Base-by-base conservation (phyloP, 2,113 vertebrate genomes). In the Corythornis vintsioides region DNA sequence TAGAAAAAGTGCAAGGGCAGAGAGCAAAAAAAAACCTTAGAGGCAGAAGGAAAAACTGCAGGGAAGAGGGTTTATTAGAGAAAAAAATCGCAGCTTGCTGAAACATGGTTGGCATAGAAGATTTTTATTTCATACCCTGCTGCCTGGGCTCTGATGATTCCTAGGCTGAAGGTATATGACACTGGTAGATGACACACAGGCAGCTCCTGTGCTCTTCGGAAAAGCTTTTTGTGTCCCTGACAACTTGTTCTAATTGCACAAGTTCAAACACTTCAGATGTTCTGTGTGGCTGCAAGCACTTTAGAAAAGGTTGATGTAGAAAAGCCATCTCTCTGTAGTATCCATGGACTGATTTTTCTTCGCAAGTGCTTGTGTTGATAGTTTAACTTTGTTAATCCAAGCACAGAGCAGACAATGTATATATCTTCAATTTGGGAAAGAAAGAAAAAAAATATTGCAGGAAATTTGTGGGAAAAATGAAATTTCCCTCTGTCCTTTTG, bases 141-240 rank as follows among this genome's bases (percentile, higher is more conserved):
- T 96, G 94, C 95, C 95, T 95, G 82, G 76, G 94, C 95, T 97
- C 94, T 96, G 95, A 96, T 93, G 69, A 92, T 96, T 93, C 93
- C 76, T 94, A 94, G 93, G 92, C 89, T 95, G 96, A 97, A 96
- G 93, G 96, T 97, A 83, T 96, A 93, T 91, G 93, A 96, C 95
- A 91, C 89, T 86, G 92, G 81, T 95, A 89, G 95, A 85, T 94
- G 95, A 96, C 95, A 95, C 95, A 94, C 81, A 69, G 79, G 59
- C 88, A 83, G 93, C 96, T 96, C 96, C 96, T 96, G 91, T 96
- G 94, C 94, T 93, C 94, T 90, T 97, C 91, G 96, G 92, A 97
- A 97, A 95, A 95, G 96, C 96, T 96, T 96, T 96, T 97, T 96
- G 95, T 96, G 97, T 97, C 97, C 95, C 97, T 96, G 97, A 97